phyloP scores from a whole-genome alignment of 2,888 invertebrate species.

The Axea sp. region DNA sequence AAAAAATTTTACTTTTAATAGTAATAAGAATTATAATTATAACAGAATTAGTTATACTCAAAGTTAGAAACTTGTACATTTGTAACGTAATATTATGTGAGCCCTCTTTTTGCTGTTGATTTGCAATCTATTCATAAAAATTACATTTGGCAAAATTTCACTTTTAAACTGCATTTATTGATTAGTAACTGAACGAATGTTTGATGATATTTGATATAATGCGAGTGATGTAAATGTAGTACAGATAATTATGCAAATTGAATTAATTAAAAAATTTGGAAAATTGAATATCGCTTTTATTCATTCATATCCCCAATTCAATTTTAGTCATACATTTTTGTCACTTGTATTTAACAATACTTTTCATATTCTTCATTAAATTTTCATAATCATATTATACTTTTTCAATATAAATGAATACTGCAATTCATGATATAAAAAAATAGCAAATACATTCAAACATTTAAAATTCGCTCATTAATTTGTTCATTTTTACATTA shows the following conservation, averaged over 20 bases:
- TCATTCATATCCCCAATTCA: too few species aligned
- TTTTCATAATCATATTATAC: neutral
- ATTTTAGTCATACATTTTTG: too few species aligned
- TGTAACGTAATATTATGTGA: constrained; percentile 1
- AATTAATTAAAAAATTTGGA: constrained; percentile 11
- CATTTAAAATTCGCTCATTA: too few species aligned
- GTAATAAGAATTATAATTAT: neutral
- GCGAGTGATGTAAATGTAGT: constrained; percentile 28
- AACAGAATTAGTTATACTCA: neutral
- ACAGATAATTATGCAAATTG: constrained; percentile 8
- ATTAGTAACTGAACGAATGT: constrained; percentile 15
- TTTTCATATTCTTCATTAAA: too few species aligned
- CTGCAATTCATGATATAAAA: too few species aligned
- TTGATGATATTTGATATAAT: constrained; percentile 16
- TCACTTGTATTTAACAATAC: too few species aligned
- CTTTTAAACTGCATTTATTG: constrained; percentile 12
- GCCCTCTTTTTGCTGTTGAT: too few species aligned
- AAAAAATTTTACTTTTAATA: constrained; percentile 15
- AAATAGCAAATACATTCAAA: too few species aligned
- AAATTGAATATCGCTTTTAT: neutral
- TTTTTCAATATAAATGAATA: too few species aligned
- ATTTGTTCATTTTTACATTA: too few species aligned
- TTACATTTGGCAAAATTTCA: too few species aligned
- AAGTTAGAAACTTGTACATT: constrained; percentile 19
- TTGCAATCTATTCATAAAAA: too few species aligned